These are phyloP conservation scores for Bombylius discolor DNA, from an alignment of 2,888 invertebrate species.

Conservation along the genomic window DNA sequence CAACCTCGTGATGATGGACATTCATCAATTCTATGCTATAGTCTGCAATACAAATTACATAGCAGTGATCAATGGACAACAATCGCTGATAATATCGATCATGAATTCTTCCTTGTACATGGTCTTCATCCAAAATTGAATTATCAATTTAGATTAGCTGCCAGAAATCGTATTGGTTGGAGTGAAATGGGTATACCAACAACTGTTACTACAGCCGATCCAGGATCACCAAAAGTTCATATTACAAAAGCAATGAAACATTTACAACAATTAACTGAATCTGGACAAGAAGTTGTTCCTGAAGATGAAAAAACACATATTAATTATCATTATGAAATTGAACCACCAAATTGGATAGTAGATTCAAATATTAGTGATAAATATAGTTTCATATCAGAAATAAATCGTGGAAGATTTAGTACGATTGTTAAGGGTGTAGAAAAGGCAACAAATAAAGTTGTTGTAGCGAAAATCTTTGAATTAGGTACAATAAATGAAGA, in stretches of 20 bases:
- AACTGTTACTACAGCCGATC: constrained; percentile 53
- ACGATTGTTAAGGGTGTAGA: constrained; percentile 72
- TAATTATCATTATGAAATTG: constrained; percentile 61
- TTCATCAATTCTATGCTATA: constrained; percentile 78
- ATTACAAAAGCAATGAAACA: constrained; percentile 73
- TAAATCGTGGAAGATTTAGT: constrained; percentile 75
- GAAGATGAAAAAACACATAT: constrained; percentile 50
- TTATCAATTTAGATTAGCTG: constrained; percentile 81
- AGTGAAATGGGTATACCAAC: constrained; percentile 81
- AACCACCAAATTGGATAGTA: constrained; percentile 59
- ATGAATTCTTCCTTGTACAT: constrained; percentile 78
- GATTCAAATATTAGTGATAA: constrained; percentile 55
- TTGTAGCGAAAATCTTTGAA: constrained; percentile 75
- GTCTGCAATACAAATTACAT: constrained; percentile 66
- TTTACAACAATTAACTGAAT: constrained; percentile 73
- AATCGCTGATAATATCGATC: constrained; percentile 77
- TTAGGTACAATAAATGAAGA: constrained; percentile 50
- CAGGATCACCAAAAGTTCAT: constrained; percentile 59
- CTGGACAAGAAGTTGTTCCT: constrained; percentile 56
- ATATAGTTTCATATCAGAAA: constrained; percentile 75
- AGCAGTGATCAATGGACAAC: constrained; percentile 74
- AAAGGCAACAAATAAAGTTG: constrained; percentile 56
- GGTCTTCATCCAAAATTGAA: constrained; percentile 64
- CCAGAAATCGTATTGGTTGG: constrained; percentile 86
- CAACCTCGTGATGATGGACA: constrained; percentile 87